A percentile compares a stretch with the other conserved stretches of the same genome.
Evolutionary conservation across 2,113 vertebrate species (phyloP).

Genomic region (Macquaria australasica): DNA sequence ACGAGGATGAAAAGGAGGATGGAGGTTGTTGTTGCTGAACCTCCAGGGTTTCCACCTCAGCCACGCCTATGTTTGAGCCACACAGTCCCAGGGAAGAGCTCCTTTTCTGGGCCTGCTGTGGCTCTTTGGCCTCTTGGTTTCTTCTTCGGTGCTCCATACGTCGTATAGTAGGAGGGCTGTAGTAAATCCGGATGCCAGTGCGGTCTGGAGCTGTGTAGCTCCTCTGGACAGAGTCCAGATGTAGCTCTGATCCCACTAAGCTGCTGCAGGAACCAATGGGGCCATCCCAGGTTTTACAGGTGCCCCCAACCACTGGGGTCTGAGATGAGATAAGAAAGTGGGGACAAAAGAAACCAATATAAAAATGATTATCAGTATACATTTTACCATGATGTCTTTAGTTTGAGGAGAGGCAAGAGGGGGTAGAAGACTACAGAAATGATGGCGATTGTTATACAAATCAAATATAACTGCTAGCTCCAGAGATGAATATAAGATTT

Average conservation of each 20-base stretch:
- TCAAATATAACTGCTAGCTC: not conserved
- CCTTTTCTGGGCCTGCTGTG: constrained; percentile 43
- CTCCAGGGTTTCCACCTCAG: not conserved
- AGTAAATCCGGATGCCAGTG: constrained; percentile 97
- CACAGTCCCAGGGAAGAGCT: constrained; percentile 21
- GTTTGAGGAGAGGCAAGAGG: not conserved
- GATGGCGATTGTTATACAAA: not conserved
- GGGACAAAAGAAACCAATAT: not conserved
- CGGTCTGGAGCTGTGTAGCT: constrained; percentile 96
- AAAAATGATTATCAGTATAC: not conserved
- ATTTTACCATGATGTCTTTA: not conserved
- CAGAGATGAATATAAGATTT: not conserved
- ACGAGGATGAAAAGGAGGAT: constrained; percentile 75
- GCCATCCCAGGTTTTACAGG: constrained; percentile 90
- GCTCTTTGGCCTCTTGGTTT: constrained; percentile 44
- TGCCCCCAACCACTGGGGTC: constrained; percentile 74
- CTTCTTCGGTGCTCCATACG: constrained; percentile 83
- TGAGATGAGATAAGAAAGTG: constrained; percentile 11
- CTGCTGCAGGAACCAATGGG: constrained; percentile 79
- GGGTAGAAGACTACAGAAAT: not conserved
- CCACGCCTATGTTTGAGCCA: not conserved
- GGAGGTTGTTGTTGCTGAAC: constrained; percentile 52
- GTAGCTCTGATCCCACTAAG: constrained; percentile 79
- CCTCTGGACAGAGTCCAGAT: constrained; percentile 90
- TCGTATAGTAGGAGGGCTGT: constrained; percentile 93